phyloP scores from a whole-genome alignment of 2,113 vertebrate species.

The Neolamprologus fasciatus region DNA sequence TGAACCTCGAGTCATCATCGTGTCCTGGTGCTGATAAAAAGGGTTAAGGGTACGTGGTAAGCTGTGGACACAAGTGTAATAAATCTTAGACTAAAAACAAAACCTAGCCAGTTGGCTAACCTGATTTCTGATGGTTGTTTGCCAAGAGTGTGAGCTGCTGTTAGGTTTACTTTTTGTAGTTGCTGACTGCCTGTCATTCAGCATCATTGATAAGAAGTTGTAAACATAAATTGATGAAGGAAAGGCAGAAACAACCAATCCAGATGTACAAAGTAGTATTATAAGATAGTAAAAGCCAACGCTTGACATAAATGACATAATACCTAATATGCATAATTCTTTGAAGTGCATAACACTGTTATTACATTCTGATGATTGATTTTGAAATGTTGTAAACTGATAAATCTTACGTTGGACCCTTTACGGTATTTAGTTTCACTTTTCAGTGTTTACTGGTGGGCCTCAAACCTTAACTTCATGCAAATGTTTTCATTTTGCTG shows the following conservation, averaged over 20 bases:
- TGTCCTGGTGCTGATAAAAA: not conserved
- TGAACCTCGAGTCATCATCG: not conserved
- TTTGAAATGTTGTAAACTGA: not conserved
- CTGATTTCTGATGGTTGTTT: not conserved
- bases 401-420: not conserved
- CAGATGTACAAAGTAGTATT: not conserved
- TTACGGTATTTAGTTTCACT: not conserved
- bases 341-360: not conserved
- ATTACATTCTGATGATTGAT: not conserved
- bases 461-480: conserved; percentile 40
- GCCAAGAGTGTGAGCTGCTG: not conserved
- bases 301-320: not conserved
- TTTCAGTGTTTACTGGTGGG: not conserved
- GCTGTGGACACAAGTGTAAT: not conserved
- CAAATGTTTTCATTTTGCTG: conserved; percentile 59
- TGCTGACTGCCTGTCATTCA: not conserved
- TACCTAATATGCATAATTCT: not conserved
- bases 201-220: not conserved
- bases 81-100: not conserved
- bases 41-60: not conserved
- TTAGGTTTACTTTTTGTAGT: not conserved
- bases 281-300: not conserved
- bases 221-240: not conserved
- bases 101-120: not conserved
- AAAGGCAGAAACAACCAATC: not conserved